Evolutionary conservation across 2,797 vertebrate genomes (phyloP), one percentile per base, ranked within the genome.

Genomic region (Myotis findleyi): DNA sequence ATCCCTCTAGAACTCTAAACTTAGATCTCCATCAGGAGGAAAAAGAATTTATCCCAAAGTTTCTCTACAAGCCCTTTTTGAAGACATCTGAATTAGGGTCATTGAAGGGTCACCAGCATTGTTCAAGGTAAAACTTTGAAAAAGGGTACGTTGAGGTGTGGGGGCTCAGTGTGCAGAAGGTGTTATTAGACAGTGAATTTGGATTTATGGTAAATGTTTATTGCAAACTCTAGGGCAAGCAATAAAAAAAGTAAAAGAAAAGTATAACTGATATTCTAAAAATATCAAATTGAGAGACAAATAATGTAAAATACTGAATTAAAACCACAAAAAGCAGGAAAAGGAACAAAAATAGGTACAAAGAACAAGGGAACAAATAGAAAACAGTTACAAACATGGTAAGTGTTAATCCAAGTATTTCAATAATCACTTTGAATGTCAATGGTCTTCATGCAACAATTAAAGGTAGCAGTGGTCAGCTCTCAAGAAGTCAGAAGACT

Each of bases 1-100:
- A n/a, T 64, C 21, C 13, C 8, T 77, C 25, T 68, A 76, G 44
- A 80, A 71, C 23, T 62, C 33, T 62, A 77, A 91, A 49, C 27
- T 2, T 77, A 80, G 16, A 38, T 53, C 14, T 93, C 36, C 4
- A 76, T 49, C 14, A 91, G 38, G 51, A 72, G 71, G 51, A n/a
- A 87, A 93, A n/a, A 53, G 8, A 88, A 36, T 33, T 38, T 73
- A 57, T 72, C 3, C 2, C 86, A 66, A 88, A 93, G 21, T 79
- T 73, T 91, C 30, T 66, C 18, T 69, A 25, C 21, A 13, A 82
- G 36, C 5, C 2, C 3, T 86, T 83, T 17, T 38, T 66, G 55
- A 87, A 76, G 47, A 59, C 2, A 57, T 80, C 16, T 44, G 36
- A 41, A 38, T 72, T 47, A 55, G 5, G 5, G 20, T 33, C 79